These are phyloP conservation scores for Pygocentrus nattereri DNA, from an alignment of 2,797 vertebrate species.

Conservation along the genomic window DNA sequence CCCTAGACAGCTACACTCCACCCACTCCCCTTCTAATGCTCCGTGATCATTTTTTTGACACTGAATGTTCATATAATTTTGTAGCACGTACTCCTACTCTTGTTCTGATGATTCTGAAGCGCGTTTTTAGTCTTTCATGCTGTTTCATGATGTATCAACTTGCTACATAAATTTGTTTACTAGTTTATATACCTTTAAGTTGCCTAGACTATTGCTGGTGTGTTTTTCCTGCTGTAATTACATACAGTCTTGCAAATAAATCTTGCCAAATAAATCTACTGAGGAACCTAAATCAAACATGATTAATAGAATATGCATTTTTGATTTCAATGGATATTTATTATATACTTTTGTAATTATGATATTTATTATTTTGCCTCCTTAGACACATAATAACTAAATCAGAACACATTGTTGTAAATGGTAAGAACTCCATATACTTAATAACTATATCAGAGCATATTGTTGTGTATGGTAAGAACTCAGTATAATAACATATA, in stretches of 20 bases:
- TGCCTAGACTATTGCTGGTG: not conserved
- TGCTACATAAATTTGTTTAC: not conserved
- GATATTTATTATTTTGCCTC: not conserved
- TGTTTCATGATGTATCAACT: not conserved
- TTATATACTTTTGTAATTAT: not conserved
- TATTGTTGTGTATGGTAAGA: too few species aligned
- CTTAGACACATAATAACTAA: not conserved
- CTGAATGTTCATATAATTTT: constrained; percentile 3
- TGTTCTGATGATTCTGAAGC: not conserved
- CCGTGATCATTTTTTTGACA: not conserved
- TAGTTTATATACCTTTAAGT: not conserved
- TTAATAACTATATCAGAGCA: too few species aligned
- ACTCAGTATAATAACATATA: not conserved
- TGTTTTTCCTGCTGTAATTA: not conserved
- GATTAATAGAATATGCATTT: not conserved
- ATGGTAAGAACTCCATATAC: not conserved
- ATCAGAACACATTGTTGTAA: too few species aligned
- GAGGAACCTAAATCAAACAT: not conserved
- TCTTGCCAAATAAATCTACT: not conserved
- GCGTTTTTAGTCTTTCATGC: not conserved
- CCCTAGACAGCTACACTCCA: not conserved
- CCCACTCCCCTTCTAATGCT: not conserved
- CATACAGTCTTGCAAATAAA: not conserved
- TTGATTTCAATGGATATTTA: not conserved
- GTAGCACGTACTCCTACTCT: not conserved